These are phyloP conservation scores for Rhizomys pruinosus DNA, from an alignment of 2,113 vertebrate genomes.

Conservation along the genomic window DNA sequence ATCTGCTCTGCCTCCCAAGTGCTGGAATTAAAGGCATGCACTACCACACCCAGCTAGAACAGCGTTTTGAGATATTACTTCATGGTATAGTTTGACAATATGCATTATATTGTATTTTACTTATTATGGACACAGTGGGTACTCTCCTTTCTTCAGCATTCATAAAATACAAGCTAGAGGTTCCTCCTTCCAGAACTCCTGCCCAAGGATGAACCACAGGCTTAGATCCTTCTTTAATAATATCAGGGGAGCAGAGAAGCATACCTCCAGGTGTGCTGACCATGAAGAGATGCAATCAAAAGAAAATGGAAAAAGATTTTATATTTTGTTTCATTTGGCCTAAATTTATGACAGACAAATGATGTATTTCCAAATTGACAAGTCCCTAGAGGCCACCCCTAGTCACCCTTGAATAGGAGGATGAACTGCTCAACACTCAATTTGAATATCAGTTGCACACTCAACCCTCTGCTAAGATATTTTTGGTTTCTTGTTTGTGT, in stretches of 20 bases:
- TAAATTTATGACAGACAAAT: neutral
- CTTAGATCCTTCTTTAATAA: neutral
- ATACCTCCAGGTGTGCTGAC: neutral
- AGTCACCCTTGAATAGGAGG: neutral
- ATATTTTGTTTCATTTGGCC: neutral
- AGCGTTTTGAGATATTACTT: neutral
- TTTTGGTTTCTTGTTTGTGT: neutral
- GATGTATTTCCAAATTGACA: neutral
- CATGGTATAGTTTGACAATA: neutral
- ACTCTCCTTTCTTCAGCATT: neutral
- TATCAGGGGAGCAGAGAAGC: neutral
- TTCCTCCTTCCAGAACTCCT: neutral
- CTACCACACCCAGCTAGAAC: too few species aligned
- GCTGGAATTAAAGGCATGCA: too few species aligned
- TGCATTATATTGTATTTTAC: neutral
- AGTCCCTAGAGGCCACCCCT: neutral
- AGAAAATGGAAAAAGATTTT: neutral
- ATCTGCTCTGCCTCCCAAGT: too few species aligned
- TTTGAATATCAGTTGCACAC: neutral
- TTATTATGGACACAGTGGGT: neutral
- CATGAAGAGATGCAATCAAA: neutral
- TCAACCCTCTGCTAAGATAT: neutral
- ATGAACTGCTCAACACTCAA: neutral
- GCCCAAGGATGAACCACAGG: neutral
- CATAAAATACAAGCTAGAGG: neutral